Evolutionary conservation across 2,888 invertebrate species (phyloP), one percentile per base, ranked within the genome.

Genomic region (Achlya flavicornis): DNA sequence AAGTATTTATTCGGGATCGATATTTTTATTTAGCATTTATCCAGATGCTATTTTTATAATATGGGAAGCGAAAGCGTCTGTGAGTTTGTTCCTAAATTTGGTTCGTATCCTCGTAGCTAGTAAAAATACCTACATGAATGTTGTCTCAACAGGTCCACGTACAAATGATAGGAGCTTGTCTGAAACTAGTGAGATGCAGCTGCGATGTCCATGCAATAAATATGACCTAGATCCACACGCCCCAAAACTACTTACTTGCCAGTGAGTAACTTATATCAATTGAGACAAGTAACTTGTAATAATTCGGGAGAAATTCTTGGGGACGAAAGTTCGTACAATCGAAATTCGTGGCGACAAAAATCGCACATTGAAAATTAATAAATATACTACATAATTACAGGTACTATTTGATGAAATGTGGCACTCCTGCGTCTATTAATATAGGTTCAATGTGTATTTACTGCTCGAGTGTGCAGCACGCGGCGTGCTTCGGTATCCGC

Each of bases 381-480:
- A n/a, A n/a, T n/a, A n/a, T n/a, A n/a, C n/a, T n/a, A n/a, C n/a
- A n/a, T n/a, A n/a, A n/a, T n/a, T n/a, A n/a, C n/a, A n/a, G 7
- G 6, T 35, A 8, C 0, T 35, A 35, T 26, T 26, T 35, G 35
- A 43, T 10, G 11, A 10, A 11, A 43, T 26, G n/a, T n/a, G n/a
- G n/a, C n/a, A n/a, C n/a, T n/a, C n/a, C n/a, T n/a, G n/a, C n/a
- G n/a, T n/a, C n/a, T n/a, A n/a, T n/a, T n/a, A n/a, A n/a, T n/a
- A n/a, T n/a, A n/a, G n/a, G n/a, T n/a, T n/a, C n/a, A n/a, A n/a
- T n/a, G 46, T 57, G 38, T 61, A 92, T 91, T 8, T 84, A 85
- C 68, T 92, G 92, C 73, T 67, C 70, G 63, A 79, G 69, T 7
- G 70, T 64, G 1, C 92, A 92, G 68, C 92, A 91, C 81, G 89